Evolutionary conservation across 2,113 vertebrate genomes (phyloP).

Genomic region (Sula dactylatra): DNA sequence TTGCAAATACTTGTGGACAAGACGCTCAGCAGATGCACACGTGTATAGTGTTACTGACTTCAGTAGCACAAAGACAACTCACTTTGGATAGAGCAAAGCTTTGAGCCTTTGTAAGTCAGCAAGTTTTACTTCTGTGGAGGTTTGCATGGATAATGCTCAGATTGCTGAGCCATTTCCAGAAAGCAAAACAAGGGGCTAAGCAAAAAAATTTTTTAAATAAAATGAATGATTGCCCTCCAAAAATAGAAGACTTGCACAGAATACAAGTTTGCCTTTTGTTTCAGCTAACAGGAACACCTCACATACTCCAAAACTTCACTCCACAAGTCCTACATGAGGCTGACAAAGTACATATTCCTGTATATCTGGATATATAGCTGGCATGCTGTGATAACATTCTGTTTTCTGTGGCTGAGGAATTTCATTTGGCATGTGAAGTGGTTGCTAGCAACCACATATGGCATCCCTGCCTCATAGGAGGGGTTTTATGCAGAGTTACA

Average conservation of each 20-base stretch:
- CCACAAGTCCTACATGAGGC: background rate
- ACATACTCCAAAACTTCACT: background rate
- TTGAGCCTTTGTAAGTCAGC: background rate
- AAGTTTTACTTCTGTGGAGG: background rate
- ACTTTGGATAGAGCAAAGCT: background rate
- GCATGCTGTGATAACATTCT: background rate
- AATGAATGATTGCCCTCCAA: background rate
- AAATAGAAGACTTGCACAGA: background rate
- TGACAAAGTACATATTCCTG: background rate
- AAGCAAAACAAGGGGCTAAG: background rate
- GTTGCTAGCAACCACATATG: background rate
- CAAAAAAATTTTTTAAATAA: background rate
- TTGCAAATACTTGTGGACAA: background rate
- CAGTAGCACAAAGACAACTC: background rate
- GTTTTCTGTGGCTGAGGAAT: background rate
- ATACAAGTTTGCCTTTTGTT: background rate
- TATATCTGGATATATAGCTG: background rate
- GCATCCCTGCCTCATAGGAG: background rate
- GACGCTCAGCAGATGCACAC: background rate
- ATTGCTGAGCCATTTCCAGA: background rate
- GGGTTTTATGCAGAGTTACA: background rate
- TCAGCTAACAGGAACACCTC: background rate
- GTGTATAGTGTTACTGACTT: background rate
- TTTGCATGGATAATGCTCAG: background rate
- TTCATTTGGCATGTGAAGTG: background rate